Evolutionary conservation across 2,797 vertebrate species (phyloP).

Genomic region (Orestias chungarensis): DNA sequence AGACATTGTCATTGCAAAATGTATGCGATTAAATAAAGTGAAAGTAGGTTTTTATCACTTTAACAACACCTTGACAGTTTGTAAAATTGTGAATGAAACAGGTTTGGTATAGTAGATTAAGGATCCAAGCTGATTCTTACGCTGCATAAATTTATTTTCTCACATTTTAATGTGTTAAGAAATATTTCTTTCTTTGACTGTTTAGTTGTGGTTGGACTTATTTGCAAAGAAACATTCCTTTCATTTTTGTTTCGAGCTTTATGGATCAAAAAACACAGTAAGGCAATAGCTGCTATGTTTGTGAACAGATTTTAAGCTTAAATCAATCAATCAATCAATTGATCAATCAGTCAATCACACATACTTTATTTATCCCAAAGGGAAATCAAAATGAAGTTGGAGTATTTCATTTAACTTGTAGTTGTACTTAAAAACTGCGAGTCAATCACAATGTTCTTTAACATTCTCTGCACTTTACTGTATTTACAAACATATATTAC

Average conservation of each 20-base stretch:
- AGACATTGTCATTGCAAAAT: constrained; percentile 20
- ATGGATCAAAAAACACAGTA: background rate
- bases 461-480: no score
- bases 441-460: no score
- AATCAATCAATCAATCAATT: no score
- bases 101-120: constrained; percentile 24
- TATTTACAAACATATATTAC: background rate
- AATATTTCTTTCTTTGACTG: background rate
- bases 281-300: background rate
- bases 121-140: constrained; percentile 12
- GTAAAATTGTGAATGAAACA: constrained; percentile 37
- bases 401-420: background rate
- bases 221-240: background rate
- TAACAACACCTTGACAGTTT: constrained; percentile 26
- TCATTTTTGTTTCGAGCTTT: background rate
- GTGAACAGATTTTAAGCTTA: no score
- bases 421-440: background rate
- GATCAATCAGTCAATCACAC: no score
- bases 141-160: constrained; percentile 2
- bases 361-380: no score
- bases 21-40: constrained; percentile 15
- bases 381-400: background rate
- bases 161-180: background rate
- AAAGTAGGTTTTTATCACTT: constrained; percentile 16
- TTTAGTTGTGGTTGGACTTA: background rate